These are phyloP conservation scores for Holcopasites calliopsidis DNA, from an alignment of 1,140 invertebrate species.

Conservation along the genomic window DNA sequence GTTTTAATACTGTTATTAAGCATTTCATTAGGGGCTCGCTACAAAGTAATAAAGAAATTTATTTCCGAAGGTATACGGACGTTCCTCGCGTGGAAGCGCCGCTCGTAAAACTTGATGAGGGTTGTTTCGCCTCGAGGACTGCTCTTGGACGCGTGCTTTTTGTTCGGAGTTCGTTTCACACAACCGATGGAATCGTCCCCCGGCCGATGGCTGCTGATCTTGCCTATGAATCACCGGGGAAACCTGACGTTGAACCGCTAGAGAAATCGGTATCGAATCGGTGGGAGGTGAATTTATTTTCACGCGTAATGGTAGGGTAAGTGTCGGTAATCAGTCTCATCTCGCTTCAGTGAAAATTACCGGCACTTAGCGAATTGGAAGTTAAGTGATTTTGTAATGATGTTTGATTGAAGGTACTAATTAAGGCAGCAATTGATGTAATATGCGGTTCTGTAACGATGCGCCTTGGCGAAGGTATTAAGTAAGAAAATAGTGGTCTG, in stretches of 20 bases:
- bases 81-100: background rate
- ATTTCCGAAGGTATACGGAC: background rate
- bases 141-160: background rate
- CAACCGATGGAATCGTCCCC: background rate
- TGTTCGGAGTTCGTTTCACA: background rate
- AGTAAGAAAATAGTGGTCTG: background rate
- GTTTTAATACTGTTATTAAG: constrained; percentile 34
- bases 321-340: background rate
- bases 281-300: background rate
- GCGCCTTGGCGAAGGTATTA: background rate
- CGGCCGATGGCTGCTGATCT: background rate
- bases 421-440: background rate
- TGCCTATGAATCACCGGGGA: background rate
- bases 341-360: background rate
- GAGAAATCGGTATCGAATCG: background rate
- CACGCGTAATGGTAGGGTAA: background rate
- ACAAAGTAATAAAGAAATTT: constrained; percentile 44
- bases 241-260: background rate
- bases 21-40: constrained; percentile 24
- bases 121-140: background rate
- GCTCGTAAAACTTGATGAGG: constrained; percentile 32
- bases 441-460: background rate
- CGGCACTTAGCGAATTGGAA: background rate
- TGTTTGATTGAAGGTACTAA: background rate
- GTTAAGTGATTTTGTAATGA: background rate